Conservation (phyloP, 2,113 vertebrate genomes). For the Pitta sordida region DNA sequence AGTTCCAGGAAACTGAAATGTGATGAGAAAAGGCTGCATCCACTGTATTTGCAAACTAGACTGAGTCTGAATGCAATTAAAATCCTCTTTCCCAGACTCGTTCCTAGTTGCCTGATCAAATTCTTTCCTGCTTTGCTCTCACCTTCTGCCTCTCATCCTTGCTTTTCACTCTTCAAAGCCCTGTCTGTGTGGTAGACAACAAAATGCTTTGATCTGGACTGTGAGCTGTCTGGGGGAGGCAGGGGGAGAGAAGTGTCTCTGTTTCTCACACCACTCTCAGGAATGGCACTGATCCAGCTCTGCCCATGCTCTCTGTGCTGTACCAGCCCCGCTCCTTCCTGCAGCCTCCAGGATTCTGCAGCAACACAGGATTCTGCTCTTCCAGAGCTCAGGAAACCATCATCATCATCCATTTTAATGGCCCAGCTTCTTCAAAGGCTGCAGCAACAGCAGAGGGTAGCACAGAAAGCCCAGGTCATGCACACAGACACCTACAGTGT, state of each 20-base stretch:
- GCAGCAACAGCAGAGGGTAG: not conserved
- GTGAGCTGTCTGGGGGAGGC: not conserved
- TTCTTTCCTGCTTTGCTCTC: not conserved
- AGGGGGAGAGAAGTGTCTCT: not conserved
- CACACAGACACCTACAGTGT: not conserved
- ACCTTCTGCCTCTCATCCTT: not conserved
- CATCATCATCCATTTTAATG: conserved; percentile 7
- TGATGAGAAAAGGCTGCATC: not conserved
- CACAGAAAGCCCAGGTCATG: not conserved
- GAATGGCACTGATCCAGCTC: not conserved
- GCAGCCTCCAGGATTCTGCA: not conserved
- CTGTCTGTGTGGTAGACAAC: not conserved
- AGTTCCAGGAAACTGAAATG: not conserved
- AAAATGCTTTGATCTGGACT: not conserved
- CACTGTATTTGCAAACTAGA: not conserved
- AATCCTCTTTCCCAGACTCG: not conserved
- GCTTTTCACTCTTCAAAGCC: not conserved
- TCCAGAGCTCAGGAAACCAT: not conserved
- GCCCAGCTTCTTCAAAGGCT: not conserved
- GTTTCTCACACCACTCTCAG: not conserved
- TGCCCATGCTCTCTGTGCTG: not conserved
- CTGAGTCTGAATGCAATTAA: not conserved
- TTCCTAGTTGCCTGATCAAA: not conserved
- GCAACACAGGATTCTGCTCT: not conserved
- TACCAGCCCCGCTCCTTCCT: not conserved